phyloP scores from a whole-genome alignment of 2,113 vertebrate species.

The Psettodes erumei region DNA sequence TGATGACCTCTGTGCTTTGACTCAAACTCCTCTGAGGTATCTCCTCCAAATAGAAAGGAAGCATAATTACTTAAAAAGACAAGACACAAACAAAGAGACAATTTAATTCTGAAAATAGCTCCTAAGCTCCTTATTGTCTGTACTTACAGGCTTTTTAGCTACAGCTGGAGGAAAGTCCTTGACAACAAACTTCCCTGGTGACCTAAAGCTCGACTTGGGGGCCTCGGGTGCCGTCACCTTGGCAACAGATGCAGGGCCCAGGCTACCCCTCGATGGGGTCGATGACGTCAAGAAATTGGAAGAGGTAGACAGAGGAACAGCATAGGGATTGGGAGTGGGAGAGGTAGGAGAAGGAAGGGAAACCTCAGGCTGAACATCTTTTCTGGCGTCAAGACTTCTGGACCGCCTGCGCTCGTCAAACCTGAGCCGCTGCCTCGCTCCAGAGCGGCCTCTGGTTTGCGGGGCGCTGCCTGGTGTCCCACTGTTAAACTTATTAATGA shows the following conservation, averaged over 20 bases:
- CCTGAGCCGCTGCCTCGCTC: conserved; percentile 70
- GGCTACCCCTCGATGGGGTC: conserved; percentile 47
- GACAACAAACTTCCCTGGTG: conserved; percentile 63
- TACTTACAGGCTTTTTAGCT: conserved; percentile 86
- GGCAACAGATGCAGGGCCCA: conserved; percentile 61
- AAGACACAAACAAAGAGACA: background rate
- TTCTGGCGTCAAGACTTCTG: conserved; percentile 84
- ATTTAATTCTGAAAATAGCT: background rate
- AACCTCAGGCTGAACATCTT: conserved; percentile 47
- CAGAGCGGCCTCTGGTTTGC: conserved; percentile 79
- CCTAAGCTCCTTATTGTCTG: background rate
- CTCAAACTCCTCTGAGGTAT: conserved; percentile 83
- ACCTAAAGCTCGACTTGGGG: conserved; percentile 62
- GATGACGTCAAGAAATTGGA: conserved; percentile 34
- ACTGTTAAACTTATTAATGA: conserved; percentile 90
- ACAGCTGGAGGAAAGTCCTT: conserved; percentile 70
- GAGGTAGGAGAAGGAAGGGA: conserved; percentile 40
- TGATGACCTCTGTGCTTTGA: conserved; percentile 67
- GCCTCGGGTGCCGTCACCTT: conserved; percentile 61
- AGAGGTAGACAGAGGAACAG: conserved; percentile 38
- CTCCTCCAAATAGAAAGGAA: conserved; percentile 79
- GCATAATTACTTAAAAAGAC: background rate
- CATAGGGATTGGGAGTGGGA: conserved; percentile 73
- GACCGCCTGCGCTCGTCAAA: conserved; percentile 85
- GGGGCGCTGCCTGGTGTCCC: conserved; percentile 55